Evolutionary conservation across 2,797 vertebrate species (phyloP).

Genomic region (Triplophysa bombifrons): DNA sequence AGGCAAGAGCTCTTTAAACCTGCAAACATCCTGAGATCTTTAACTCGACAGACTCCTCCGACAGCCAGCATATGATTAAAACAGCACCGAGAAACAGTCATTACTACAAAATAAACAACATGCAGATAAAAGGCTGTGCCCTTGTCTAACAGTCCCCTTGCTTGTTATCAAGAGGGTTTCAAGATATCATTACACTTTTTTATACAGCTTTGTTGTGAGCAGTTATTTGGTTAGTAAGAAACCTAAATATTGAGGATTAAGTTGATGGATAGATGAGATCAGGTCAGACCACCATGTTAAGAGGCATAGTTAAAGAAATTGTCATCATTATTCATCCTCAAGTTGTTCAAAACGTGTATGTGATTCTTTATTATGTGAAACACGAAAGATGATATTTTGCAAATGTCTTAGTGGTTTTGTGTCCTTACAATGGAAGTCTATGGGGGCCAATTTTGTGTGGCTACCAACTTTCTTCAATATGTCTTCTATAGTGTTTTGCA

Average conservation of each 20-base stretch:
- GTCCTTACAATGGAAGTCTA: too few relatives aligned
- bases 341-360: too few relatives aligned
- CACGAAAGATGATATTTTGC: neutral
- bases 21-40: constrained; percentile 13
- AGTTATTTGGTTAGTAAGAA: constrained; percentile 3
- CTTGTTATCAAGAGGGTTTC: neutral
- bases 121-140: constrained; percentile 61
- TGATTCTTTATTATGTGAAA: neutral
- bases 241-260: constrained; percentile 12
- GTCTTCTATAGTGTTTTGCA: too few relatives aligned
- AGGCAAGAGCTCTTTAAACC: constrained; percentile 26
- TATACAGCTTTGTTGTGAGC: neutral
- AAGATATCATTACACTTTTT: neutral
- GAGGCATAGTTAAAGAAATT: neutral
- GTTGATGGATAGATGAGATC: neutral
- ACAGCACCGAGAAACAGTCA: constrained; percentile 57
- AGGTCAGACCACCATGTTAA: neutral
- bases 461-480: too few relatives aligned
- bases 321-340: too few relatives aligned
- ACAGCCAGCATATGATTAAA: constrained; percentile 65
- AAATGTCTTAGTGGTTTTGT: too few relatives aligned
- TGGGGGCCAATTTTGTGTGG: too few relatives aligned
- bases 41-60: constrained; percentile 13
- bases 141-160: constrained; percentile 63
- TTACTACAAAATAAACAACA: constrained; percentile 66